Conservation (phyloP, 92 coral and sea anemone genomes). For the Siderastrea siderea region DNA sequence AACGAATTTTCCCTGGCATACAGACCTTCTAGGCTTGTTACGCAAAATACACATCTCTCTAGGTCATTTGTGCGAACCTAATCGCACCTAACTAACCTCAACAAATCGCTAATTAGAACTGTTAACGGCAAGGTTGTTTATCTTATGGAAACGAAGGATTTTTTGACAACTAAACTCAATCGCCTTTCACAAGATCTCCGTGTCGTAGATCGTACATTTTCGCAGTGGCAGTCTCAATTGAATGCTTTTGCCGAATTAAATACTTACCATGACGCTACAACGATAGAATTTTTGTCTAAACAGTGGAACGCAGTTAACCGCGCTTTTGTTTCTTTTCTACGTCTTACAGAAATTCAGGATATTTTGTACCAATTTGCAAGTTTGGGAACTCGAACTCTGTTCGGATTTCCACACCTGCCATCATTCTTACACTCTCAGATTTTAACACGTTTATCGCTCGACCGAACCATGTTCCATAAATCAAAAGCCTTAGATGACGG, state of each 20-base stretch:
- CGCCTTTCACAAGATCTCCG: background rate
- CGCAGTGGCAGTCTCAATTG: background rate
- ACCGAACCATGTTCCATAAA: slow-evolving; percentile 6
- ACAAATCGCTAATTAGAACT: background rate
- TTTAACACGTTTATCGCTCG: background rate
- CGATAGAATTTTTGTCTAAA: slow-evolving; percentile 30
- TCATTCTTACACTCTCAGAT: slow-evolving; percentile 5
- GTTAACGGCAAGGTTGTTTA: slow-evolving; percentile 17
- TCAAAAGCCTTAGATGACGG: slow-evolving; percentile 17
- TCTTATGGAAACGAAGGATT: slow-evolving; percentile 1
- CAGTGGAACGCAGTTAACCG: slow-evolving; percentile 21
- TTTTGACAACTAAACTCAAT: slow-evolving; percentile 32
- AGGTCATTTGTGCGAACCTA: slow-evolving; percentile 33
- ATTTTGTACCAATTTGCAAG: slow-evolving; percentile 20
- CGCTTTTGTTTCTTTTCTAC: slow-evolving; percentile 17
- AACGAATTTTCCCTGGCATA: slow-evolving; percentile 53
- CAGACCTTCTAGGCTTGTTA: slow-evolving; percentile 27
- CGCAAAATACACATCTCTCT: slow-evolving; percentile 13
- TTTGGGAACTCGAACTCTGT: slow-evolving; percentile 1
- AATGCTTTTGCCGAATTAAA: background rate
- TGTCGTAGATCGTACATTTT: slow-evolving; percentile 20
- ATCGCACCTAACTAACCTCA: slow-evolving; percentile 24
- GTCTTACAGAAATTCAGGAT: slow-evolving; percentile 36
- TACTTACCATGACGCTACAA: background rate
- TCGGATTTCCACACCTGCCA: slow-evolving; percentile 13